Conservation (phyloP, 2,888 invertebrate species). For the Drosophila rellima region DNA sequence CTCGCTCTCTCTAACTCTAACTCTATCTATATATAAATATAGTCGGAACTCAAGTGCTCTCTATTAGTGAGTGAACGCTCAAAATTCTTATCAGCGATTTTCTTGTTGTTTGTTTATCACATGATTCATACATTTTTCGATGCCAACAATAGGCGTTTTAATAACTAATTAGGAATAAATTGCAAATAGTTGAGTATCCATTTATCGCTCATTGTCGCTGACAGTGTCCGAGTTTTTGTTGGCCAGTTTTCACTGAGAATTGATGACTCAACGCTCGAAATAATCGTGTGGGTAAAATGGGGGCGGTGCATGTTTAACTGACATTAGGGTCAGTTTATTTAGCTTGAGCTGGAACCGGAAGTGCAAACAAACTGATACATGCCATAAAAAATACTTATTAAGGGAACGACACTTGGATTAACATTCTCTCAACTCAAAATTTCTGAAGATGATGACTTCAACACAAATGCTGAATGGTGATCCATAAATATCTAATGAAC, state of each 20-base stretch:
- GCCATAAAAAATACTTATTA: slow-evolving; percentile 19
- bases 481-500: slow-evolving; percentile 53
- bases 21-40: not conserved
- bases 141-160: slow-evolving; percentile 51
- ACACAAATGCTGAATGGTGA: slow-evolving; percentile 34
- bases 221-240: slow-evolving; percentile 26
- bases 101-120: slow-evolving; percentile 11
- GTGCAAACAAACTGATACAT: slow-evolving; percentile 52
- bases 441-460: slow-evolving; percentile 23
- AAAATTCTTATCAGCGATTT: slow-evolving; percentile 45
- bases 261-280: slow-evolving; percentile 61
- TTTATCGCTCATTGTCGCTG: slow-evolving; percentile 30
- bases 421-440: not conserved
- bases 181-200: slow-evolving; percentile 54
- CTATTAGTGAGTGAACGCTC: slow-evolving; percentile 8
- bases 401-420: slow-evolving; percentile 2
- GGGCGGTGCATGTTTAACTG: slow-evolving; percentile 67
- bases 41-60: slow-evolving; percentile 7
- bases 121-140: slow-evolving; percentile 43
- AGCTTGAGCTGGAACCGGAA: slow-evolving; percentile 53
- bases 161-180: slow-evolving; percentile 61
- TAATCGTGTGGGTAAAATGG: slow-evolving; percentile 29
- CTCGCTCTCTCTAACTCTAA: not conserved
- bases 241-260: slow-evolving; percentile 11
- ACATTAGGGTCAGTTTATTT: slow-evolving; percentile 67